Percentiles rank a stretch among this genome's conserved stretches.
Evolutionary conservation across 2,888 invertebrate genomes (phyloP).

Genomic region (Amblyjoppa fuscipennis): DNA sequence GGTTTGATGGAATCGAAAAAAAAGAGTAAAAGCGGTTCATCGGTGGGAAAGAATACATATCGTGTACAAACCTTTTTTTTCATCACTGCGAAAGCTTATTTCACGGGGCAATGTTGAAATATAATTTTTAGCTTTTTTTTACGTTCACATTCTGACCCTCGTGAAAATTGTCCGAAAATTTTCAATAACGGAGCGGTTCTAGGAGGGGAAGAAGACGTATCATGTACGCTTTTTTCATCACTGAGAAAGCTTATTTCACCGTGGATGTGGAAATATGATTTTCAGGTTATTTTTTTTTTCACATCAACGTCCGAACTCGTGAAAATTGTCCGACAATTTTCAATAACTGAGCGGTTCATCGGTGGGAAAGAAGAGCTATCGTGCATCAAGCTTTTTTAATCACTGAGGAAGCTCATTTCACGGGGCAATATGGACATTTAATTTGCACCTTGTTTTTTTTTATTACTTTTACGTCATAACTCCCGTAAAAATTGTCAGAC

Average conservation of each 20-base stretch:
- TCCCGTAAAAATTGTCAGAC: too few species aligned
- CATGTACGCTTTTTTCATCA: conserved; percentile 25
- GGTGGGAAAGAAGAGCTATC: conserved; percentile 13
- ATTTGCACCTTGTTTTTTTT: conserved; percentile 36
- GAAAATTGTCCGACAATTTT: not conserved
- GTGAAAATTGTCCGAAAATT: too few species aligned
- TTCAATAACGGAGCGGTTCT: too few species aligned
- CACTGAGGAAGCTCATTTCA: conserved; percentile 13
- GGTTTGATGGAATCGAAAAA: conserved; percentile 23
- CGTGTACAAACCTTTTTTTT: conserved; percentile 2
- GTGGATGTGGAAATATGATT: not conserved
- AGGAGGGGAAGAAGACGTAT: conserved; percentile 18
- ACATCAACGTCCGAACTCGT: not conserved
- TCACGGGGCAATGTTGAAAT: not conserved
- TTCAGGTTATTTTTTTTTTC: conserved; percentile 33
- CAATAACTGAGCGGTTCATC: not conserved
- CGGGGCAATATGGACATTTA: not conserved
- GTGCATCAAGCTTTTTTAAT: conserved; percentile 32
- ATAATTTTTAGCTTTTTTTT: conserved; percentile 15
- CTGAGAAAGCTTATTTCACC: conserved; percentile 9
- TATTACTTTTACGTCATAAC: not conserved
- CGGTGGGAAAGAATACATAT: conserved; percentile 10
- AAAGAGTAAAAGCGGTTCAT: conserved; percentile 4
- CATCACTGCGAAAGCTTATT: conserved; percentile 30
- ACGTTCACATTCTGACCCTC: not conserved